Evolutionary conservation across 2,888 invertebrate genomes (phyloP), one percentile per base, ranked within the genome.

Genomic region (Cephus rjabovi): DNA sequence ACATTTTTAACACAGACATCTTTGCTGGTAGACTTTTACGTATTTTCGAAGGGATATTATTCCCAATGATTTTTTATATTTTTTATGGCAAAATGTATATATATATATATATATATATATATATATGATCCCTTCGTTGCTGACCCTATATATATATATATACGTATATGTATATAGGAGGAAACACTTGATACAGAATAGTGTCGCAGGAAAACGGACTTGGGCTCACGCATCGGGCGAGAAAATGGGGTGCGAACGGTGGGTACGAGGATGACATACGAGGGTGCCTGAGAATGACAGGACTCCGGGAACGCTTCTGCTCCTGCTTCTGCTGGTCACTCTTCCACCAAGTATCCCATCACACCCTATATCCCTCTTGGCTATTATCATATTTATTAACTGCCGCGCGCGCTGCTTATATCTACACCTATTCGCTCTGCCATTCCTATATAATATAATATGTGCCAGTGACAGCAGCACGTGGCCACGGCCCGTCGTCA

Each of bases 341-440:
- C 89, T 91, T 90, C 89, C 89, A 89, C 23, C 88, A 84, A 84
- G 86, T 89, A 87, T 87, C 85, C 86, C 85, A 84, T 86, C 85
- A 83, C 86, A 81, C 83, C 82, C 79, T 40, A 75, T 40, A 75
- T 78, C 81, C 80, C 81, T 79, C 80, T 83, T 82, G 87, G 86
- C 88, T 87, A 91, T 91, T 91, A 91, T 91, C 90, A 91, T 91
- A 91, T 91, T 91, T 91, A 91, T 91, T 91, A 91, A 91, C 90
- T 89, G 90, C 87, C 86, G 88, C 86, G 81, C 85, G 85, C 85
- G 85, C 85, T 86, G 87, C 87, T 90, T 90, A 90, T 89, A 90
- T 88, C 87, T 87, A 89, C 89, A 91, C 91, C 90, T 88, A 89
- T 89, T 88, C 86, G 87, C 86, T 81, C 81, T 85, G 86, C 88